Base-by-base conservation (phyloP, 2,797 vertebrate genomes). In the Catharus ustulatus region DNA sequence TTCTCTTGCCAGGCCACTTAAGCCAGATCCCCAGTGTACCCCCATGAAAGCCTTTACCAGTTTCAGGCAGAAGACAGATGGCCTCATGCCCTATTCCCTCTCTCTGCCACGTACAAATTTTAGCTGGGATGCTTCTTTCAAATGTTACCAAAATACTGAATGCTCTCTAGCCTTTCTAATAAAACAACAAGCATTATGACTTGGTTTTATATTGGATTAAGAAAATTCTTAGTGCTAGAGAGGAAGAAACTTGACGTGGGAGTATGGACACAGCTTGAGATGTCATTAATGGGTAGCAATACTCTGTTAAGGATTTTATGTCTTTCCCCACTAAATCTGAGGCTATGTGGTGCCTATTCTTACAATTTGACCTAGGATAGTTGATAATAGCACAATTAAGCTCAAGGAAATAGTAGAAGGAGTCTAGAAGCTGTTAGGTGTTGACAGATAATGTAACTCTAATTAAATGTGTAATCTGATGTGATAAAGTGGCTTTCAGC, bases 1-100 rank as follows among this genome's bases (percentile, higher is more conserved):
- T 86, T 82, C 45, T 66, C 81, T 69, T 87, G 72, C 85, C 89
- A 95, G 59, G 69, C 59, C 14, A 20, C 58, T 86, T 94, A 84
- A 86, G 38, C 55, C 75, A 78, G 45, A 57, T 93, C 76, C 62
- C 78, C 66, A 68, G 59, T 66, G 63, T 40, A 76, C 46, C 52
- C 63, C 72, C n/a, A 26, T 62, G 77, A 88, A 84, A 84, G 40
- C 54, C 61, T 54, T 51, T 75, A 57, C 55, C 40, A 32, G 24
- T 87, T 86, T 89, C 85, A 86, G 51, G 19, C 59, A 88, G 69
- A 64, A 77, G 58, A 64, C 69, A 90, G 51, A 81, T 89, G 87
- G 81, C 57, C 13, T 77, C 15, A 3, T 72, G 64, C 69, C 76
- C 73, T 87, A 8, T 62, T 64, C 63, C 40, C 49, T 49, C 36